Evolutionary conservation across 1,140 invertebrate genomes (phyloP).

Genomic region (Rhynchophorus ferrugineus): DNA sequence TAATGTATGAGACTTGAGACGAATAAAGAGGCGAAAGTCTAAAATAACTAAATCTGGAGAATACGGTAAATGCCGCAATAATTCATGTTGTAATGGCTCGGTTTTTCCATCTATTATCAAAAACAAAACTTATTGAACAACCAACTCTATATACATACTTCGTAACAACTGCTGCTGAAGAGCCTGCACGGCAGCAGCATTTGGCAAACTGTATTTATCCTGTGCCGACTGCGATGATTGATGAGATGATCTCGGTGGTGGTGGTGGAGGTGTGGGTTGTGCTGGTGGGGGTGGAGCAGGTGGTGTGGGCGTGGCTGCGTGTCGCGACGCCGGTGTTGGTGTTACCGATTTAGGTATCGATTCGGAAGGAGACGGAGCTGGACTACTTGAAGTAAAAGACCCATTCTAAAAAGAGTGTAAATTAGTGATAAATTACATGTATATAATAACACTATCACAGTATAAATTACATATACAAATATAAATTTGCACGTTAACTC

Average conservation of each 20-base stretch:
- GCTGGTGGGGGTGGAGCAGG: slow-evolving; percentile 37
- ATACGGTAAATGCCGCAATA: too few species aligned
- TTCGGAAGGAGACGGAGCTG: slow-evolving; percentile 41
- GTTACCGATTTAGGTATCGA: slow-evolving; percentile 49
- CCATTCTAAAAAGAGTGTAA: slow-evolving; percentile 32
- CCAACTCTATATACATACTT: too few species aligned
- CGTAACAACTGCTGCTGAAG: slow-evolving; percentile 68
- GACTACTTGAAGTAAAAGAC: slow-evolving; percentile 38
- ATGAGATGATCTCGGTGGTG: slow-evolving; percentile 30
- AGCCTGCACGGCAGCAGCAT: slow-evolving; percentile 71
- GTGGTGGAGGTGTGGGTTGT: slow-evolving; percentile 17
- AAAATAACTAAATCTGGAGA: too few species aligned
- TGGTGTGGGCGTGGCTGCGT: slow-evolving; percentile 44
- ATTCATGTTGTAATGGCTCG: too few species aligned
- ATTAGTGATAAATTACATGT: too few species aligned
- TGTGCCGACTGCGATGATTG: slow-evolving; percentile 47
- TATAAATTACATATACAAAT: too few species aligned
- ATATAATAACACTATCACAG: too few species aligned
- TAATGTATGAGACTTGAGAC: too few species aligned
- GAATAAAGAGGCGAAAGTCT: too few species aligned
- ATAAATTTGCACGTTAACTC: too few species aligned
- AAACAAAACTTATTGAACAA: too few species aligned
- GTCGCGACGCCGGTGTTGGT: slow-evolving; percentile 46
- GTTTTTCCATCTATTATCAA: too few species aligned
- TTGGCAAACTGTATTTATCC: slow-evolving; percentile 56